phyloP scores from a whole-genome alignment of 37 sponge, comb jelly and placozoan genomes.

The Ianthella basta region DNA sequence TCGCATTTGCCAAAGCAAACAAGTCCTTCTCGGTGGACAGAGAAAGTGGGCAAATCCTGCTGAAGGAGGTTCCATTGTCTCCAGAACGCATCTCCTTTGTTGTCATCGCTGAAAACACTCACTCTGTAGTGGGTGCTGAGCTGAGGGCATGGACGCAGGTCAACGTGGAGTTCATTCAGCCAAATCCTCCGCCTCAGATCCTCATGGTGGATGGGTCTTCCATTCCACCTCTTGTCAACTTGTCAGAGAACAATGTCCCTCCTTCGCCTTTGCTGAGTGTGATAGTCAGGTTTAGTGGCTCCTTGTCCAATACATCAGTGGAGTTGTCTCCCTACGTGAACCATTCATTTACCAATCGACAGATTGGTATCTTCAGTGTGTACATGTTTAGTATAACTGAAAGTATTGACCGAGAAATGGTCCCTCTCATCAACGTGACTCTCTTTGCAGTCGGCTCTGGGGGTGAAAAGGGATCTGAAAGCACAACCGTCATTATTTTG shows the following conservation, averaged over 20 bases:
- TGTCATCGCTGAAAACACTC: background rate
- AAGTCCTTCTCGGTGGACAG: background rate
- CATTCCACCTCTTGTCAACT: background rate
- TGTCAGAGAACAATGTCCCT: slow-evolving; percentile 1
- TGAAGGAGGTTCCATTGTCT: background rate
- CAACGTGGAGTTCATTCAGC: background rate
- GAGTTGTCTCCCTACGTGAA: background rate
- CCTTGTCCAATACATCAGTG: background rate
- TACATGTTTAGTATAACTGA: background rate
- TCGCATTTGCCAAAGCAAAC: background rate
- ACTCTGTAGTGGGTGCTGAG: background rate
- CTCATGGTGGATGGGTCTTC: background rate
- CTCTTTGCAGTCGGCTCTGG: background rate
- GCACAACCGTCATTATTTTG: background rate
- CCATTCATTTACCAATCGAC: background rate
- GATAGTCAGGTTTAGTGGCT: background rate
- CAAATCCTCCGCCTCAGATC: background rate
- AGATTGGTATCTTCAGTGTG: background rate
- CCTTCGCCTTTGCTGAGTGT: background rate
- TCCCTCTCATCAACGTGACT: background rate
- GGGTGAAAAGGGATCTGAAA: background rate
- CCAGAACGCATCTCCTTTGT: background rate
- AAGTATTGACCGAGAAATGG: background rate
- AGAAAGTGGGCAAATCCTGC: background rate
- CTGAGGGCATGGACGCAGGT: background rate